Evolutionary conservation across 2,113 vertebrate species (phyloP), one percentile per base, ranked within the genome.

Genomic region (Neotragus pygmaeus): DNA sequence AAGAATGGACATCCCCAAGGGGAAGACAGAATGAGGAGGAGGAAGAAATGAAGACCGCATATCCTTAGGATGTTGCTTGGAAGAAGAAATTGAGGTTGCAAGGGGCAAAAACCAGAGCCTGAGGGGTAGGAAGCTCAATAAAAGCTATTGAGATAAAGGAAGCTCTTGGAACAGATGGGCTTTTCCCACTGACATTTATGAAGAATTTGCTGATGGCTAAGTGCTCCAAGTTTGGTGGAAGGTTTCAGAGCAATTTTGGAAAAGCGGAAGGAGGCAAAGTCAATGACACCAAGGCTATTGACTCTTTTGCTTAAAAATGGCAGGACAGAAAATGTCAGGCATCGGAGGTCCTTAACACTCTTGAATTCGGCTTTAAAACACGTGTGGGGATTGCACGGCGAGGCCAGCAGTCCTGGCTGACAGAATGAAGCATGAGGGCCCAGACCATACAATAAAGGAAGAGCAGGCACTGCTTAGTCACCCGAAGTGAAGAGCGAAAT

Each of bases 301-400:
- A 97, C 92, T 97, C 45, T 97, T 97, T 88, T 96, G 90, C 98
- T 97, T 97, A 96, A 98, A 97, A 96, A 96, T 93, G 94, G 81
- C n/a, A 83, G 19, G 2, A 60, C n/a, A 28, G 92, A 73, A 94
- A 90, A 86, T 94, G 90, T 95, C 90, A 96, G 92, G 47, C 94
- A 94, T 80, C 58, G 10, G 73, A 93, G 30, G 90, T 86, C 53
- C 82, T 95, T 97, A 96, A 73, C 77, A 62, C 96, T 96, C 96
- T 94, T 97, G 96, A 60, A 95, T 97, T 89, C 62, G 91, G 88
- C 64, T 96, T 97, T 95, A 98, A 86, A 87, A 88, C 93, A 66
- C 95, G 27, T 86, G 39, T 70, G 96, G 96, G 97, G 78, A 94
- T 97, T 91, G 30, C 21, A 16, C 3, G 3, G 30, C n/a, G 15